phyloP scores from a whole-genome alignment of 2,113 vertebrate genomes.

The Tychaedon coryphoeus region DNA sequence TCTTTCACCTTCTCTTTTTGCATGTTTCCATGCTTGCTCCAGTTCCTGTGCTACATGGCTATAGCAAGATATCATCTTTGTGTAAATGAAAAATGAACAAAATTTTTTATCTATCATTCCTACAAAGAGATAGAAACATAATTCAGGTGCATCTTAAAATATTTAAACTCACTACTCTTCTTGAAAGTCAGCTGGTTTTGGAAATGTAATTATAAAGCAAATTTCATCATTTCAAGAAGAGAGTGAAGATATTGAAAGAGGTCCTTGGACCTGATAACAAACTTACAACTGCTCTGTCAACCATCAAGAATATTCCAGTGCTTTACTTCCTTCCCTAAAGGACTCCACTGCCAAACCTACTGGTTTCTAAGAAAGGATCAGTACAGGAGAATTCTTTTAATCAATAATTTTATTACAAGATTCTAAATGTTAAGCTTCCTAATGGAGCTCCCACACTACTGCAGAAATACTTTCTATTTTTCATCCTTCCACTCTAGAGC shows the following conservation, averaged over 20 bases:
- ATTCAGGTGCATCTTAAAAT: not conserved
- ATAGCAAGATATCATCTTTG: not conserved
- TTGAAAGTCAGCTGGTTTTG: not conserved
- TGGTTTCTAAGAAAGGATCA: not conserved
- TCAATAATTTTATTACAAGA: not conserved
- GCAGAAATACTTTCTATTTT: not conserved
- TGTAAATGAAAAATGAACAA: not conserved
- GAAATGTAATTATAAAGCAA: not conserved
- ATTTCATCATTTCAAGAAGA: not conserved
- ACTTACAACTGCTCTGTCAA: not conserved
- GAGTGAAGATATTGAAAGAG: not conserved
- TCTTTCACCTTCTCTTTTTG: not conserved
- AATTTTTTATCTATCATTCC: not conserved
- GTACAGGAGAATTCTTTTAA: not conserved
- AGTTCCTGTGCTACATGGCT: not conserved
- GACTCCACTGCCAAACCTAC: not conserved
- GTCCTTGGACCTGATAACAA: not conserved
- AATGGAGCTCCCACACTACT: not conserved
- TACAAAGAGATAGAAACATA: not conserved
- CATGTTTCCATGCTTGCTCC: not conserved
- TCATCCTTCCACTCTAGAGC: not conserved
- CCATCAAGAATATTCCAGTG: not conserved
- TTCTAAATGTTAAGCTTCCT: not conserved
- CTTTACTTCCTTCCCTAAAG: not conserved
- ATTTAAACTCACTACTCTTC: not conserved